phyloP scores from a whole-genome alignment of 1,140 invertebrate species.

The Pogonomyrmex barbatus region DNA sequence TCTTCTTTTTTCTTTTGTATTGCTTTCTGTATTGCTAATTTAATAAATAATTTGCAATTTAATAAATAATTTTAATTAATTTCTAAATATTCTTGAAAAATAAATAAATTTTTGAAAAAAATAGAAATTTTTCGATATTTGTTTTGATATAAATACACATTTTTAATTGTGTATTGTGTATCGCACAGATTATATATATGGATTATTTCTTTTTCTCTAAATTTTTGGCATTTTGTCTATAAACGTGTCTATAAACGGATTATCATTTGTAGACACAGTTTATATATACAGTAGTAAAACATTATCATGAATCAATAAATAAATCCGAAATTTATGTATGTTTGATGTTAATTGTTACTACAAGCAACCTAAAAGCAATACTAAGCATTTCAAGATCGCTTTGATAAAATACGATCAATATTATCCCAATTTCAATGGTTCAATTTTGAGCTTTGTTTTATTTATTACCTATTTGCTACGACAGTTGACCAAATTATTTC shows the following conservation, averaged over 20 bases:
- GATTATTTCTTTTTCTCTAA: not conserved
- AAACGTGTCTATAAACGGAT: not conserved
- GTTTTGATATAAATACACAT: not conserved
- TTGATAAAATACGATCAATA: not conserved
- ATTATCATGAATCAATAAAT: constrained; percentile 3
- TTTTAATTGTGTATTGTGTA: not conserved
- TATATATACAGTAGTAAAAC: not conserved
- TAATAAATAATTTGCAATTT: not conserved
- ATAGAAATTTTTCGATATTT: not conserved
- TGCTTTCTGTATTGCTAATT: not conserved
- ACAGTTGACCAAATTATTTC: constrained; percentile 38
- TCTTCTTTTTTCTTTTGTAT: not conserved
- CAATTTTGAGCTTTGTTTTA: constrained; percentile 33
- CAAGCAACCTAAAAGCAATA: not conserved
- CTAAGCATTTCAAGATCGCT: not conserved
- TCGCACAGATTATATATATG: not conserved
- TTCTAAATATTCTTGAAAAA: not conserved
- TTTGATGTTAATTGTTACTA: not conserved
- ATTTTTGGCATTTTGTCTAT: not conserved
- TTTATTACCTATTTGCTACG: constrained; percentile 30
- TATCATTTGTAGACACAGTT: too few species aligned
- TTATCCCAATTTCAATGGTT: constrained; percentile 7
- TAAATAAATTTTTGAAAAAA: constrained; percentile 4
- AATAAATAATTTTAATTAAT: not conserved
- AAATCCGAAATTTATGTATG: not conserved